phyloP scores from a whole-genome alignment of 2,797 vertebrate species.

The Epinephelus coioides region DNA sequence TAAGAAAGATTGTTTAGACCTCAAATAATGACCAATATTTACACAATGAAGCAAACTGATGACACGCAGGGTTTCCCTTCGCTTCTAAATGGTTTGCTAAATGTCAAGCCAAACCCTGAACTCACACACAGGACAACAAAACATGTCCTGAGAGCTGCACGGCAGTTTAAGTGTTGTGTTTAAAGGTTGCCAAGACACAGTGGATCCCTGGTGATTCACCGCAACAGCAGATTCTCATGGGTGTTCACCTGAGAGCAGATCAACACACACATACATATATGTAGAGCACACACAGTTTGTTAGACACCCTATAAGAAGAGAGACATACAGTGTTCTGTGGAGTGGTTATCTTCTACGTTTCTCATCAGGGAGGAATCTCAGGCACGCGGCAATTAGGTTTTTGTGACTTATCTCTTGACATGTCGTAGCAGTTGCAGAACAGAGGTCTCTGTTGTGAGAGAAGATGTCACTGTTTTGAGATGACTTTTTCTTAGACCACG shows the following conservation, averaged over 20 bases:
- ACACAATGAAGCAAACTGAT: background rate
- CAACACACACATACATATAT: background rate
- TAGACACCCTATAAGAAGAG: conserved; percentile 11
- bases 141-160: conserved; percentile 21
- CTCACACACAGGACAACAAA: conserved; percentile 13
- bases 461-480: background rate
- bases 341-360: background rate
- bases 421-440: background rate
- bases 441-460: background rate
- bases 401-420: background rate
- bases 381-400: background rate
- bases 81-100: background rate
- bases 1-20: background rate
- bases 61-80: background rate
- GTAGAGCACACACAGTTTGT: conserved; percentile 20
- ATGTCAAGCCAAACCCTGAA: conserved; percentile 16
- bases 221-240: conserved; percentile 55
- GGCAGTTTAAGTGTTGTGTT: conserved; percentile 49
- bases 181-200: conserved; percentile 68
- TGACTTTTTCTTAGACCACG: conserved; percentile 10
- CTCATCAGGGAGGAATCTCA: background rate
- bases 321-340: background rate
- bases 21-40: background rate
- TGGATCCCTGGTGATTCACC: conserved; percentile 42
- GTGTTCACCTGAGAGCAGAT: conserved; percentile 14